Evolutionary conservation across 2,797 vertebrate species (phyloP).

Genomic region (Bradypodion ventrale): DNA sequence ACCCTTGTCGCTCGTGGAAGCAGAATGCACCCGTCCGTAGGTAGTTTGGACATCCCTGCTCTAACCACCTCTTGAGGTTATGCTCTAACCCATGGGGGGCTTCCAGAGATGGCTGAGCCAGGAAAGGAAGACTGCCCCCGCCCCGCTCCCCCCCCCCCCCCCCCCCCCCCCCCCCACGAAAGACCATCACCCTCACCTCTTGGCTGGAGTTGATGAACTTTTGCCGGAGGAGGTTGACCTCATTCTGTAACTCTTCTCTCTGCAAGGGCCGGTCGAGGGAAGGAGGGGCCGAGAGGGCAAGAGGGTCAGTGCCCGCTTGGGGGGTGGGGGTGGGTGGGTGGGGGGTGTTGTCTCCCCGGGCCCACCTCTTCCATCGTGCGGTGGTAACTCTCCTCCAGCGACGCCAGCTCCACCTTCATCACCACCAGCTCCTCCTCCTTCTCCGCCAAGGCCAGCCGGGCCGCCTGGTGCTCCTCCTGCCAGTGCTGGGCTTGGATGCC

Average conservation of each 20-base stretch:
- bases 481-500: slow-evolving; percentile 68
- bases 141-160: too few species aligned
- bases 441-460: slow-evolving; percentile 65
- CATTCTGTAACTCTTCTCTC: slow-evolving; percentile 55
- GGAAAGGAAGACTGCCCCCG: background rate
- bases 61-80: too few species aligned
- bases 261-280: background rate
- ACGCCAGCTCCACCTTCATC: slow-evolving; percentile 76
- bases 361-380: slow-evolving; percentile 69
- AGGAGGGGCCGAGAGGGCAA: background rate
- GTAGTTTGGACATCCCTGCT: too few species aligned
- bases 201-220: slow-evolving; percentile 43
- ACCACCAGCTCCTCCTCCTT: slow-evolving; percentile 75
- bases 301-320: background rate
- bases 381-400: slow-evolving; percentile 74
- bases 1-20: too few species aligned
- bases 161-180: too few species aligned
- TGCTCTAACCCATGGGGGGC: too few species aligned
- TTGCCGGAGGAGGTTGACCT: slow-evolving; percentile 56
- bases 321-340: background rate
- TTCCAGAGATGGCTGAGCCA: too few species aligned
- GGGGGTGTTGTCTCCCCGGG: too few species aligned
- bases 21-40: too few species aligned
- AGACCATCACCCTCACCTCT: too few species aligned
- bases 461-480: slow-evolving; percentile 72